Evolutionary conservation across 2,888 invertebrate genomes (phyloP).

Genomic region (Diarsia mendica): DNA sequence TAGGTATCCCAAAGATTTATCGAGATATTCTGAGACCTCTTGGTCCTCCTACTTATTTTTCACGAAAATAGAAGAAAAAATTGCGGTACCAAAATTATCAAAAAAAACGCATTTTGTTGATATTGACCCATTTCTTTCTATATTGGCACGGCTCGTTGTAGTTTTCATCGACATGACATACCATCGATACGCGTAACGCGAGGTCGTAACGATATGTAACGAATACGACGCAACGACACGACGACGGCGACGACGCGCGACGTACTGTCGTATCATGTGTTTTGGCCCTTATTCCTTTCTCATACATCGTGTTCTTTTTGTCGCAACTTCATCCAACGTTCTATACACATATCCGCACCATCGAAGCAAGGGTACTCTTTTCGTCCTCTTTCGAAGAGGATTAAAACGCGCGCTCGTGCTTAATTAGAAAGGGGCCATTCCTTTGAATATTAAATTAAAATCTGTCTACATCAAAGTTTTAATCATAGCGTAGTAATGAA

Average conservation of each 20-base stretch:
- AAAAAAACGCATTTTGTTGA: too few relatives aligned
- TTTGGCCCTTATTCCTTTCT: constrained; percentile 4
- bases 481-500: constrained; percentile 42
- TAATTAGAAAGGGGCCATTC: constrained; percentile 31
- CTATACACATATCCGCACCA: constrained; percentile 4
- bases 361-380: constrained; percentile 8
- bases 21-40: too few relatives aligned
- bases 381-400: constrained; percentile 24
- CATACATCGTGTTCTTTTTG: constrained; percentile 17
- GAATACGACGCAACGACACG: too few relatives aligned
- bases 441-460: constrained; percentile 54
- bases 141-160: not conserved
- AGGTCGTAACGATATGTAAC: not conserved
- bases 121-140: not conserved
- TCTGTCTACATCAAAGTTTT: constrained; percentile 46
- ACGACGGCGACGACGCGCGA: too few relatives aligned
- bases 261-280: not conserved
- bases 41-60: too few relatives aligned
- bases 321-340: not conserved
- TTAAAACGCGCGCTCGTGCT: constrained; percentile 24
- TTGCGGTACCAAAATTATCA: too few relatives aligned
- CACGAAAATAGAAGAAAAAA: too few relatives aligned
- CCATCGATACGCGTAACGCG: not conserved
- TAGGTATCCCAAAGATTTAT: too few relatives aligned
- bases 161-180: not conserved